A percentile compares a stretch with the other conserved stretches of the same genome.
Evolutionary conservation across 1,140 invertebrate species (phyloP).

Genomic region (Cotesia glomerata): DNA sequence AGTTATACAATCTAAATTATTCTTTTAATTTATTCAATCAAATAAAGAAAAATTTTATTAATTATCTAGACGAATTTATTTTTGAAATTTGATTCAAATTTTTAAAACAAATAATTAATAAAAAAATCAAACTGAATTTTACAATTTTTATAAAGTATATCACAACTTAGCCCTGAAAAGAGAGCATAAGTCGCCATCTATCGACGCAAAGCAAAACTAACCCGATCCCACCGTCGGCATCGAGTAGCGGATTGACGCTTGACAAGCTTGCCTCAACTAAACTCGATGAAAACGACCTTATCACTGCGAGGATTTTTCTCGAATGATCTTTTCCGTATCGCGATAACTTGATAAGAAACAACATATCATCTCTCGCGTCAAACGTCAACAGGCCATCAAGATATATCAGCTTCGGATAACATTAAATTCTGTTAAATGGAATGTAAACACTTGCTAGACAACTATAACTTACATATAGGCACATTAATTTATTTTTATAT

Average conservation of each 20-base stretch:
- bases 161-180: neutral
- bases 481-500: neutral
- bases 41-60: no score
- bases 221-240: constrained; percentile 14
- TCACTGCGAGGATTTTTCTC: constrained; percentile 9
- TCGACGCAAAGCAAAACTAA: neutral
- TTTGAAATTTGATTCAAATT: no score
- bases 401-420: constrained; percentile 28
- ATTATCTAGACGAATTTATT: no score
- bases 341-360: constrained; percentile 14
- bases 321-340: neutral
- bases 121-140: no score
- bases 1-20: constrained; percentile 31
- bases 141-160: no score
- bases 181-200: constrained; percentile 24
- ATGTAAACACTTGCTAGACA: neutral
- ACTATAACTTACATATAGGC: no score
- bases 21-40: neutral
- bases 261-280: no score
- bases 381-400: neutral
- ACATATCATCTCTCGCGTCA: constrained; percentile 1
- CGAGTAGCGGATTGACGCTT: no score
- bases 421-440: constrained; percentile 9
- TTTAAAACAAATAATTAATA: no score
- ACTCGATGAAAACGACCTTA: constrained; percentile 14